Evolutionary conservation across 2,888 invertebrate species (phyloP), one percentile per base, ranked within the genome.

Genomic region (Drosophila monieri): DNA sequence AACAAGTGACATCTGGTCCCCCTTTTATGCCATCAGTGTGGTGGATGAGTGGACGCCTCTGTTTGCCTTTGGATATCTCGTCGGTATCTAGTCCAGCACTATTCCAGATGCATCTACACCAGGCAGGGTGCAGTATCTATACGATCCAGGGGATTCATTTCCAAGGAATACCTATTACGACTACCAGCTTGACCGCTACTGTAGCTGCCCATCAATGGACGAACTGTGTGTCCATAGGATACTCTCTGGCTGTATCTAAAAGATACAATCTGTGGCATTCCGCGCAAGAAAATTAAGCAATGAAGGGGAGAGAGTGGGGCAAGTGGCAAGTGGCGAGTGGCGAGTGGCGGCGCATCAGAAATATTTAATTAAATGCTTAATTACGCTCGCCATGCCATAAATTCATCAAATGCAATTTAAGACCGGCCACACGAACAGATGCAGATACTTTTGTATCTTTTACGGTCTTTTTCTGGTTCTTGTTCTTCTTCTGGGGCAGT

Each of bases 291-390:
- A 85, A 81, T 81, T 78, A 84, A 87, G 70, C 84, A 69, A 57
- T 56, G 30, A 47, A 21, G 46, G n/a, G 37, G 51, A 27, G n/a
- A 23, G 51, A 23, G 58, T 9, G 35, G 23, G 18, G 10, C n/a
- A n/a, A n/a, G n/a, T n/a, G n/a, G n/a, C n/a, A n/a, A n/a, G n/a
- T n/a, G n/a, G n/a, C n/a, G n/a, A n/a, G n/a, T n/a, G 41, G 41
- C 9, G 10, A 30, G 32, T 48, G 76, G 78, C 67, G 81, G 56
- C 65, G 77, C 87, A 84, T 76, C 80, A 84, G 74, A 81, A 78
- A 88, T 88, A 90, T 90, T 90, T 90, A 90, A 90, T 90, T 90
- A 90, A 90, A 89, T 87, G 86, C 84, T 90, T 90, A 90, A 90
- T 90, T 90, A 86, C 87, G 89, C 90, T 80, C 80, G 80, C 86